Percentiles rank a stretch among this genome's conserved stretches.
Evolutionary conservation across 92 coral and sea anemone genomes (phyloP).

Genomic region (Epizoanthus scotinus): DNA sequence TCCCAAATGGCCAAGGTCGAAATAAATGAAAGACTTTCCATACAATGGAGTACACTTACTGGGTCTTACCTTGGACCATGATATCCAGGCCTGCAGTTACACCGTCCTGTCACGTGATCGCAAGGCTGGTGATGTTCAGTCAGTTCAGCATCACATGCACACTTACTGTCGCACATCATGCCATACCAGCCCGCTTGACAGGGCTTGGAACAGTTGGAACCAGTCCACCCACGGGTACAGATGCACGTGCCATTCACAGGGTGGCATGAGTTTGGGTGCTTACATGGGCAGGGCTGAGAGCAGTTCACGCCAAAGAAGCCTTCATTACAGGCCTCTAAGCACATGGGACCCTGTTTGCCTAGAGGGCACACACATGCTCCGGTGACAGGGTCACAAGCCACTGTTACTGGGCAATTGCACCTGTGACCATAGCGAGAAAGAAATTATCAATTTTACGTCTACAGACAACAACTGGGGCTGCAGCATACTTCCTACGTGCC

Average conservation of each 20-base stretch:
- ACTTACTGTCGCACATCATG: conserved; percentile 66
- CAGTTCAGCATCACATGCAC: conserved; percentile 67
- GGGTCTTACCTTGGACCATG: conserved; percentile 74
- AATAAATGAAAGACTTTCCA: not conserved
- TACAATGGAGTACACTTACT: not conserved
- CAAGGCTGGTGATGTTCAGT: conserved; percentile 61
- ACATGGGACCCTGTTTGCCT: conserved; percentile 84
- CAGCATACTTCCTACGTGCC: too few species aligned
- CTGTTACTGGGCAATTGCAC: conserved; percentile 46
- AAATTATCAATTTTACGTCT: not conserved
- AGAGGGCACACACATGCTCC: conserved; percentile 83
- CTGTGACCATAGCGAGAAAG: conserved; percentile 19
- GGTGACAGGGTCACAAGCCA: conserved; percentile 65
- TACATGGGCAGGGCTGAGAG: conserved; percentile 68
- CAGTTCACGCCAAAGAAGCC: conserved; percentile 87
- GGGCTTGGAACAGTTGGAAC: conserved; percentile 63
- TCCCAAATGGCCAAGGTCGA: not conserved
- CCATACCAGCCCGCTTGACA: conserved; percentile 84
- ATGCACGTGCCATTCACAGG: conserved; percentile 82
- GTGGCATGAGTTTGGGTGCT: conserved; percentile 70
- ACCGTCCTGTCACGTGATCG: conserved; percentile 82
- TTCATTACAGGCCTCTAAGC: conserved; percentile 69
- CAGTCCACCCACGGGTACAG: conserved; percentile 90
- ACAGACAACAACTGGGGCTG: not conserved
- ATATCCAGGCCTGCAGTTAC: conserved; percentile 81